phyloP scores from a whole-genome alignment of 1,140 invertebrate species.

The Homalodisca vitripennis region DNA sequence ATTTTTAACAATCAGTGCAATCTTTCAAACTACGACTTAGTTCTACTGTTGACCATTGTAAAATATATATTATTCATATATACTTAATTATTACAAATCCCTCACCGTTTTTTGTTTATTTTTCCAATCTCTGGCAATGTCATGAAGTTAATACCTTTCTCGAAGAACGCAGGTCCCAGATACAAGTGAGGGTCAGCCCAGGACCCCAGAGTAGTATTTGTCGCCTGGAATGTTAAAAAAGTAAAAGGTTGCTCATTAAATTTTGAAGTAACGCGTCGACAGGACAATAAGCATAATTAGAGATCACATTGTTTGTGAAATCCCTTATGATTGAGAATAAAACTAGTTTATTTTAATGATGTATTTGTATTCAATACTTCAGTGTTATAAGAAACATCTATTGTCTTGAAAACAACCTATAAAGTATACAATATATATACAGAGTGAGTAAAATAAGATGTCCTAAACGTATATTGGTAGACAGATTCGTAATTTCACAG shows the following conservation, averaged over 20 bases:
- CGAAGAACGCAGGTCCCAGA: background rate
- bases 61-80: no score
- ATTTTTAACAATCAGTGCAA: no score
- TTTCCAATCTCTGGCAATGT: background rate
- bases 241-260: background rate
- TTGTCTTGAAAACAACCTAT: no score
- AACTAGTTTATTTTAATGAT: background rate
- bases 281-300: background rate
- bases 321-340: background rate
- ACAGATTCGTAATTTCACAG: no score
- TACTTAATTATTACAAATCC: no score
- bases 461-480: no score
- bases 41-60: no score
- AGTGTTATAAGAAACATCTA: background rate
- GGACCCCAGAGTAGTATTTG: background rate
- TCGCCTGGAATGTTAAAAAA: background rate
- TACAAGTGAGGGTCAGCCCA: constrained; percentile 12
- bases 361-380: background rate
- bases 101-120: no score
- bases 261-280: background rate
- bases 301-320: background rate
- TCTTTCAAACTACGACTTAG: no score
- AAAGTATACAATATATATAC: no score
- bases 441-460: no score
- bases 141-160: background rate